Conservation (phyloP, 2,888 invertebrate species). For the Lepidochrysops patricia region DNA sequence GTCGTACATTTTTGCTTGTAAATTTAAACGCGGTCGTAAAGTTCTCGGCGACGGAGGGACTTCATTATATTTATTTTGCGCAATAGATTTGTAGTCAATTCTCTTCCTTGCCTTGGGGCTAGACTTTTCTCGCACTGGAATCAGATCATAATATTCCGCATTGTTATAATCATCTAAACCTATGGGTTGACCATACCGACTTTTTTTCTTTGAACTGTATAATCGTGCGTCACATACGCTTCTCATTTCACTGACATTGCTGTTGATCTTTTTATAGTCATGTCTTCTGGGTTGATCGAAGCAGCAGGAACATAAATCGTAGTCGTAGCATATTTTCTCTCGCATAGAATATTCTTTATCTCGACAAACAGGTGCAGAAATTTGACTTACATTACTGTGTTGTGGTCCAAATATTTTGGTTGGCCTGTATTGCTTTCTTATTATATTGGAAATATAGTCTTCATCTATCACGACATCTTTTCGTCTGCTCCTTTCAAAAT, state of each 20-base stretch:
- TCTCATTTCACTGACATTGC: constrained; percentile 39
- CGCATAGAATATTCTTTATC: constrained; percentile 43
- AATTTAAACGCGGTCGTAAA: constrained; percentile 49
- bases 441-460: constrained; percentile 56
- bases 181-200: constrained; percentile 32
- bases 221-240: constrained; percentile 55
- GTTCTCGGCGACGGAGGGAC: constrained; percentile 59
- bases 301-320: constrained; percentile 48
- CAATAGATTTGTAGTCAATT: constrained; percentile 38
- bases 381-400: constrained; percentile 50
- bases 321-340: constrained; percentile 36
- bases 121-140: constrained; percentile 60
- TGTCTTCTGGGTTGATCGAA: constrained; percentile 28
- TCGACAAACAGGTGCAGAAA: constrained; percentile 57
- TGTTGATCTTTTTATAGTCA: constrained; percentile 25
- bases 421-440: constrained; percentile 53
- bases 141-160: constrained; percentile 49
- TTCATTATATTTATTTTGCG: constrained; percentile 42
- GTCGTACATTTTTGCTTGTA: constrained; percentile 44
- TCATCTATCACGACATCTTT: constrained; percentile 36
- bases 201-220: constrained; percentile 38
- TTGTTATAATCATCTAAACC: constrained; percentile 42
- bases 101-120: constrained; percentile 55
- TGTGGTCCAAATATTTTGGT: constrained; percentile 46
- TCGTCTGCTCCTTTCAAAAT: constrained; percentile 18